phyloP scores from a whole-genome alignment of 53 echinoderm and acorn worm species.

The Echinarachnius parma region DNA sequence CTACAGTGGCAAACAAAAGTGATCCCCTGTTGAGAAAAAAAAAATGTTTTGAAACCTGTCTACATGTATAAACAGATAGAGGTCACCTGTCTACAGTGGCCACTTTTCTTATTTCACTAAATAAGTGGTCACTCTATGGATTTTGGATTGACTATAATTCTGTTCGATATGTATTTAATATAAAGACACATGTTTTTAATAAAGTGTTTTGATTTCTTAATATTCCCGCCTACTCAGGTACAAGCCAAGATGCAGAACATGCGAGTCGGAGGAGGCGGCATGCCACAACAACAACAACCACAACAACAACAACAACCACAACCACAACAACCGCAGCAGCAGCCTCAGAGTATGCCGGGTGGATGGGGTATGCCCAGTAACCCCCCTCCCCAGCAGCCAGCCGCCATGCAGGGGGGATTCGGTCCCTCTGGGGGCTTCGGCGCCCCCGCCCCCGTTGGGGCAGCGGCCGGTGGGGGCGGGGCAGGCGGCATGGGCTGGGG shows the following conservation, averaged over 20 bases:
- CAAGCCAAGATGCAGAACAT: conserved; percentile 36
- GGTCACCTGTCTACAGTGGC: background rate
- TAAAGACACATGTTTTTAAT: no score
- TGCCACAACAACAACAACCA: conserved; percentile 12
- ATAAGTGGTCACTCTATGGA: no score
- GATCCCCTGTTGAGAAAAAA: no score
- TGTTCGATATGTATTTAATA: no score
- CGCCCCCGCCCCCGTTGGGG: conserved; percentile 9
- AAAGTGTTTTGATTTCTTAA: no score
- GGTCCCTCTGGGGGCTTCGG: background rate
- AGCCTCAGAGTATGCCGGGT: background rate
- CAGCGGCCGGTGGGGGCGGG: background rate
- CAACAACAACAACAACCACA: conserved; percentile 4
- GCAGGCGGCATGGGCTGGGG: conserved; percentile 2
- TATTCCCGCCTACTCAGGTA: conserved; percentile 1
- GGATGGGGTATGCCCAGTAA: conserved; percentile 36
- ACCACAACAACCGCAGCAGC: background rate
- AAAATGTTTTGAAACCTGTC: no score
- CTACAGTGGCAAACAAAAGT: no score
- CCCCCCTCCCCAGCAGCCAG: background rate
- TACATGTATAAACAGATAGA: no score
- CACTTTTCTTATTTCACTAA: background rate
- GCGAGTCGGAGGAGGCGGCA: background rate
- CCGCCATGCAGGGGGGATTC: conserved; percentile 11
- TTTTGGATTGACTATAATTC: no score